phyloP scores from a whole-genome alignment of 2,888 invertebrate species.

The Scrobipalpa atriplicella region DNA sequence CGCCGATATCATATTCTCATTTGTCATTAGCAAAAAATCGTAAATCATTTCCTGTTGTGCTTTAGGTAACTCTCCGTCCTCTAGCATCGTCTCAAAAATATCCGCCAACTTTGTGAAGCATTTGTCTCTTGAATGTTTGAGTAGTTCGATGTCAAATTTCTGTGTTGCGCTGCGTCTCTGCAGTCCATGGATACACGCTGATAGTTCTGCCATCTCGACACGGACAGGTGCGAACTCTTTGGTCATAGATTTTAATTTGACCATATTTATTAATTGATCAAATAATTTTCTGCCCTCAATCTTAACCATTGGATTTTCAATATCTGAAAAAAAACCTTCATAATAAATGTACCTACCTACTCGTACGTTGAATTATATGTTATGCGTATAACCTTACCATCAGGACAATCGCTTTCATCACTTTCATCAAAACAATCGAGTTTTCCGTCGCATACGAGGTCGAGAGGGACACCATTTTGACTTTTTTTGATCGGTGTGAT shows the following conservation, averaged over 20 bases:
- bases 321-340: conserved; percentile 1
- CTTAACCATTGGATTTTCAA: neutral
- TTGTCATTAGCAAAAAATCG: conserved; percentile 50
- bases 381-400: conserved; percentile 45
- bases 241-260: conserved; percentile 47
- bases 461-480: conserved; percentile 48
- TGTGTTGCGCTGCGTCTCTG: conserved; percentile 45
- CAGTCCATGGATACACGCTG: conserved; percentile 44
- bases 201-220: conserved; percentile 44
- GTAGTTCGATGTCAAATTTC: conserved; percentile 38
- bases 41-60: conserved; percentile 36
- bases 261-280: conserved; percentile 45
- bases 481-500: conserved; percentile 47
- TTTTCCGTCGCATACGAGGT: conserved; percentile 69
- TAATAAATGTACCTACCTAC: no score
- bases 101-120: conserved; percentile 47
- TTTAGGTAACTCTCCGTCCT: conserved; percentile 37
- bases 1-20: conserved; percentile 55
- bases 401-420: conserved; percentile 61
- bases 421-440: conserved; percentile 67
- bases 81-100: conserved; percentile 51
- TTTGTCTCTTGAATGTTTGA: conserved; percentile 51
- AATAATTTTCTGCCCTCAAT: conserved; percentile 52
- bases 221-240: conserved; percentile 42
- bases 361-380: neutral